Evolutionary conservation across 2,113 vertebrate species (phyloP).

Genomic region (Ochotona princeps): DNA sequence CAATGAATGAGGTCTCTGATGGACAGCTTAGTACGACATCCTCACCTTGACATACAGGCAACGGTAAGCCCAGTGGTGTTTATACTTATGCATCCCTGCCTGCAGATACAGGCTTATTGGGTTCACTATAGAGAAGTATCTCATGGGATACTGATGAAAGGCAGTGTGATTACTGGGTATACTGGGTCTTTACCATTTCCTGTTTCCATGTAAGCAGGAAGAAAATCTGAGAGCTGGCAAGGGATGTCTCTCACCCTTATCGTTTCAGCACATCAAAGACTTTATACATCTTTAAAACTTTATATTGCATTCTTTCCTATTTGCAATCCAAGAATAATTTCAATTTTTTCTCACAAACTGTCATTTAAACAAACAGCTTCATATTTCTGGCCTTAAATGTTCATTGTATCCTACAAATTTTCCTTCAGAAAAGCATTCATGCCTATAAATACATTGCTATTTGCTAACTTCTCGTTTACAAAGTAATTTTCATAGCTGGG

Average conservation of each 20-base stretch:
- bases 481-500: neutral
- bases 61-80: neutral
- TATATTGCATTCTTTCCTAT: neutral
- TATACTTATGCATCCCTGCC: neutral
- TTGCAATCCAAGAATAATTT: neutral
- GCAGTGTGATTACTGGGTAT: neutral
- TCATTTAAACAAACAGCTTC: neutral
- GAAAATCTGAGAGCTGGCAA: neutral
- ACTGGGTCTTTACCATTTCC: neutral
- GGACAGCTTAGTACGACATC: neutral
- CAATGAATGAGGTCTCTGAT: fast-evolving
- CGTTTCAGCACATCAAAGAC: neutral
- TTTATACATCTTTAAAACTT: neutral
- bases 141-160: neutral
- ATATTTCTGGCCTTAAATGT: neutral
- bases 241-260: neutral
- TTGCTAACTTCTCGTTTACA: neutral
- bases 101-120: neutral
- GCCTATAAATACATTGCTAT: neutral
- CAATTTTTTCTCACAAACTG: neutral
- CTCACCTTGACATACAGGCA: neutral
- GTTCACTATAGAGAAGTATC: neutral
- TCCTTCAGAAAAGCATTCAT: neutral
- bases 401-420: neutral
- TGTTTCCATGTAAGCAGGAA: neutral